These are phyloP conservation scores for Nysson spinosus DNA, from an alignment of 2,888 invertebrate species.

Conservation along the genomic window DNA sequence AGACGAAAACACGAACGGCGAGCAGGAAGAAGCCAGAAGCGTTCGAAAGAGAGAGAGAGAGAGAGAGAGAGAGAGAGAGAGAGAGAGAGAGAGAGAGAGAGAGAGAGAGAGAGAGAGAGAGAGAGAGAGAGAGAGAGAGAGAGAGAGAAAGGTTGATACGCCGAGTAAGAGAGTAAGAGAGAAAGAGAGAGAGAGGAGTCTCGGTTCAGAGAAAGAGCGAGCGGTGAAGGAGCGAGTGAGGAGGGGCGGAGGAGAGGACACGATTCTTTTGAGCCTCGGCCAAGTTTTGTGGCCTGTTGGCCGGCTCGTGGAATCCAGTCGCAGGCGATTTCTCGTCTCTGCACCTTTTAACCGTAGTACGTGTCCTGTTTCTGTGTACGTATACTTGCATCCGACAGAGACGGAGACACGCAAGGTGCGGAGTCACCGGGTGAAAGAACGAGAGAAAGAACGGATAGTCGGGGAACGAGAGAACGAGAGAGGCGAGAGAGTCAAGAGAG, in stretches of 20 bases:
- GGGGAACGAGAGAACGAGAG: background rate
- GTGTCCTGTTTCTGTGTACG: slow-evolving; percentile 29
- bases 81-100: background rate
- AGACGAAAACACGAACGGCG: slow-evolving; percentile 11
- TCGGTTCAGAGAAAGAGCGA: background rate
- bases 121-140: slow-evolving; percentile 16
- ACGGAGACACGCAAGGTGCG: slow-evolving; percentile 4
- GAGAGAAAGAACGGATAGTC: slow-evolving; percentile 5
- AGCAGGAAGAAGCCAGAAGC: background rate
- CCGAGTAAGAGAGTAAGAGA: background rate
- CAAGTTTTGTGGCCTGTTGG: slow-evolving; percentile 68
- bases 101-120: background rate
- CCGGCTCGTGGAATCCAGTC: slow-evolving; percentile 67
- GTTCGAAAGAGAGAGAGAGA: slow-evolving; percentile 18
- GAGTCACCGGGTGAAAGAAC: slow-evolving; percentile 1
- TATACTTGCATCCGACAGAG: slow-evolving; percentile 12
- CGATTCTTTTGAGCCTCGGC: slow-evolving; percentile 69
- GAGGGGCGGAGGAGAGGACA: slow-evolving; percentile 41
- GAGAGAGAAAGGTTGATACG: background rate
- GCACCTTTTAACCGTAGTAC: slow-evolving; percentile 56
- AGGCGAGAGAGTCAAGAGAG: background rate
- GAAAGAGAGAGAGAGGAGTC: slow-evolving; percentile 20
- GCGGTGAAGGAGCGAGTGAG: too few relatives aligned
- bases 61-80: slow-evolving; percentile 10
- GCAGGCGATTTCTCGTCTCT: slow-evolving; percentile 66